A percentile compares a stretch with the other conserved stretches of the same genome.
phyloP scores from a whole-genome alignment of 2,113 vertebrate species.

The Cololabis saira region DNA sequence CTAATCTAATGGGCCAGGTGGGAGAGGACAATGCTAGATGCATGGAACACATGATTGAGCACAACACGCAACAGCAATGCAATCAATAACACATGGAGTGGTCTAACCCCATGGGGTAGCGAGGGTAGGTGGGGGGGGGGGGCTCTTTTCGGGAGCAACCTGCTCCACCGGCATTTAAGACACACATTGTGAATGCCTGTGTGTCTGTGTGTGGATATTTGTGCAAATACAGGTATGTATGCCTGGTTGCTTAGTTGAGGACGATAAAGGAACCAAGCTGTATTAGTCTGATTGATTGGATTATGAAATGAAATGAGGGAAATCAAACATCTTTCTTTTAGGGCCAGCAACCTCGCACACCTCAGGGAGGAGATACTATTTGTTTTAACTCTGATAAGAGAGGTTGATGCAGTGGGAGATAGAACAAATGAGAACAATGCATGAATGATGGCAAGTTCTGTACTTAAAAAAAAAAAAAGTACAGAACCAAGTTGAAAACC shows the following conservation, averaged over 20 bases:
- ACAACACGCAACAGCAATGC: conserved; percentile 88
- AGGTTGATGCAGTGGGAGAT: conserved; percentile 1
- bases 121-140: not conserved
- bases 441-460: not conserved
- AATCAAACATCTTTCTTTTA: conserved; percentile 54
- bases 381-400: conserved; percentile 11
- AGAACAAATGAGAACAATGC: not conserved
- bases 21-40: conserved; percentile 91
- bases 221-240: conserved; percentile 63
- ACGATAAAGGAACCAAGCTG: conserved; percentile 49
- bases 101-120: conserved; percentile 80
- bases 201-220: conserved; percentile 34
- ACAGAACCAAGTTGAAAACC: not conserved
- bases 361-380: conserved; percentile 28
- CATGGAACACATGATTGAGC: conserved; percentile 91
- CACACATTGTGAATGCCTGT: conserved; percentile 18
- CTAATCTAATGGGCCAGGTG: conserved; percentile 96
- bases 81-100: conserved; percentile 93
- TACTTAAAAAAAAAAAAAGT: not conserved
- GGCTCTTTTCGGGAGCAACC: conserved; percentile 66
- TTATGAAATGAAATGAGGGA: conserved; percentile 74
- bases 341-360: conserved; percentile 10
- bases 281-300: conserved; percentile 75
- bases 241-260: conserved; percentile 52
- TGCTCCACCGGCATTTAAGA: conserved; percentile 73